A percentile compares a stretch with the other conserved stretches of the same genome.
These are phyloP conservation scores for Sweltsa coloradensis DNA, from an alignment of 1,140 invertebrate species.

Conservation along the genomic window DNA sequence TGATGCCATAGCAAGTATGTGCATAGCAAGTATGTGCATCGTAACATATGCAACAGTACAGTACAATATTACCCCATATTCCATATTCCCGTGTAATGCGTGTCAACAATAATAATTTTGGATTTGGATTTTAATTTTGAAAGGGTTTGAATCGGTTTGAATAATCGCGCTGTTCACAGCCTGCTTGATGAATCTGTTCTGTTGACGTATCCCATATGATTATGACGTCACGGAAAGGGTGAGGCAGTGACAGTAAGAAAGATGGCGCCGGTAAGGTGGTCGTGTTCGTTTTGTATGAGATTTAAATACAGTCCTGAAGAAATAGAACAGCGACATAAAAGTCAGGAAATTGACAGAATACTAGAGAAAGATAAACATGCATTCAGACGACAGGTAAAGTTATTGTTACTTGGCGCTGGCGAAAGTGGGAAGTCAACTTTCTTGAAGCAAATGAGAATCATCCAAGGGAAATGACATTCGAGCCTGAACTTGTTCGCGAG, in stretches of 20 bases:
- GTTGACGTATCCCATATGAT: too few relatives aligned
- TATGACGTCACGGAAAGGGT: too few relatives aligned
- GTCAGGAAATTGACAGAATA: slow-evolving; percentile 73
- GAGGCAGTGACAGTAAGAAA: slow-evolving; percentile 1
- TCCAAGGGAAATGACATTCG: slow-evolving; percentile 91
- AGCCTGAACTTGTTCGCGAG: slow-evolving; percentile 50
- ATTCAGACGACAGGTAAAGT: slow-evolving; percentile 62
- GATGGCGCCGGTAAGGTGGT: slow-evolving; percentile 44
- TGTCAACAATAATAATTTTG: too few relatives aligned
- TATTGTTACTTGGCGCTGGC: slow-evolving; percentile 75
- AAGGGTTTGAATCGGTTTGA: too few relatives aligned
- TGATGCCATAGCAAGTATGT: too few relatives aligned
- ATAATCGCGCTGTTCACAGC: too few relatives aligned
- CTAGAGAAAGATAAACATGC: slow-evolving; percentile 59
- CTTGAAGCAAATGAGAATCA: slow-evolving; percentile 98
- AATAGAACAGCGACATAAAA: slow-evolving; percentile 62
- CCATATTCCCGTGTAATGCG: too few relatives aligned
- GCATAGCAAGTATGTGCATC: too few relatives aligned
- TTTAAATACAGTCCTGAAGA: slow-evolving; percentile 57
- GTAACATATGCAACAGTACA: too few relatives aligned
- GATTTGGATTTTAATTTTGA: too few relatives aligned
- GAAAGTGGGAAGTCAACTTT: slow-evolving; percentile 96
- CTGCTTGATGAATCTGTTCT: too few relatives aligned
- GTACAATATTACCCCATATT: too few relatives aligned
- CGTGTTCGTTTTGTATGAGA: slow-evolving; percentile 44